These are phyloP conservation scores for Lagria hirta DNA, from an alignment of 2,888 invertebrate species.

Conservation along the genomic window DNA sequence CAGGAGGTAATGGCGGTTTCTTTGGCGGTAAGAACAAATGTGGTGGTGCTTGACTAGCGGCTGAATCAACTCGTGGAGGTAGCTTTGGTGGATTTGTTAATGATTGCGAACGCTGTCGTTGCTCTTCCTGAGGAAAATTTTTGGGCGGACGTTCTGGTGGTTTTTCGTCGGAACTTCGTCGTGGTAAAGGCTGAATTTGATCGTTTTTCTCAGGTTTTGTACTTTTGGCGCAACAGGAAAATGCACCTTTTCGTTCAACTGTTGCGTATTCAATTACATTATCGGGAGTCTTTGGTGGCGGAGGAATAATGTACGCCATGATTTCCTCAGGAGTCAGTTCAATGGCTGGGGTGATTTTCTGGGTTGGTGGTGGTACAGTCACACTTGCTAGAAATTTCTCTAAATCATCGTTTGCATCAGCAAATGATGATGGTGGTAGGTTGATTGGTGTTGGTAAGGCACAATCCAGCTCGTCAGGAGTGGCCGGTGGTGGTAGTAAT, in stretches of 20 bases:
- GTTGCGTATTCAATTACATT: constrained; percentile 72
- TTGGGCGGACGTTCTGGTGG: constrained; percentile 61
- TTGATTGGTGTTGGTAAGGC: constrained; percentile 70
- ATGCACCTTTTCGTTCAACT: constrained; percentile 69
- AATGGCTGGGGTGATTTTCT: constrained; percentile 71
- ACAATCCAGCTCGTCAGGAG: constrained; percentile 77
- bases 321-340: constrained; percentile 82
- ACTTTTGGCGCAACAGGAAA: constrained; percentile 72
- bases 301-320: constrained; percentile 81
- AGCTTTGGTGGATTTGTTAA: constrained; percentile 57
- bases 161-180: constrained; percentile 60
- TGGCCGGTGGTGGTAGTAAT: constrained; percentile 82
- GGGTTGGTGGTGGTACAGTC: constrained; percentile 78
- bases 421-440: constrained; percentile 75
- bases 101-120: constrained; percentile 62
- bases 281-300: constrained; percentile 61
- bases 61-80: constrained; percentile 58
- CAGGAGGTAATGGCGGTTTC: constrained; percentile 73
- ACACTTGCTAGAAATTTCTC: constrained; percentile 84
- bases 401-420: constrained; percentile 67
- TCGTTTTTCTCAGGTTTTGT: constrained; percentile 57
- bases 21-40: constrained; percentile 65
- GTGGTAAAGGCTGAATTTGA: constrained; percentile 65
- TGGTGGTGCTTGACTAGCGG: constrained; percentile 53
- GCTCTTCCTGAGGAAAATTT: constrained; percentile 53